Evolutionary conservation across 2,797 vertebrate genomes (phyloP), one percentile per base, ranked within the genome.

Genomic region (Anomalospiza imberbis): DNA sequence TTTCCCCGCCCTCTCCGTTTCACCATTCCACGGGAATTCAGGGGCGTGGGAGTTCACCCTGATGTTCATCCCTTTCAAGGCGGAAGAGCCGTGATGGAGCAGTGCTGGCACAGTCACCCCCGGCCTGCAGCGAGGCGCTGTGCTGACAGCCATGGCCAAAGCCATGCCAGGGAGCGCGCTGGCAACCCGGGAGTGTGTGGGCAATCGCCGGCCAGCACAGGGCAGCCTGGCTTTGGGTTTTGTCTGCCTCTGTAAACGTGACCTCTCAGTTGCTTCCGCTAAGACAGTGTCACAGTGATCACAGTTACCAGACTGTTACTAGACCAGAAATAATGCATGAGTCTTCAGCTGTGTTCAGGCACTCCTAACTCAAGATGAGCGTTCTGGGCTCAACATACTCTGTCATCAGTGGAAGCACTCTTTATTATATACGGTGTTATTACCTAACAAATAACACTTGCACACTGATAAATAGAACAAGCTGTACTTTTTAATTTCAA

Each of bases 111-210:
- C 9, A 2, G 47, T 29, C 28, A 16, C 2, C 14, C 5, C 45
- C 9, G 44, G 53, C 18, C 53, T 1, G 14, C 1, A 6, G 38
- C 6, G 16, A 26, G 25, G 57, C 4, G 0, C 10, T 19, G 6
- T 18, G 57, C 42, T 3, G 4, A 25, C 15, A 12, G 19, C 15
- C 16, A 2, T 0, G 7, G 53, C 22, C 36, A 28, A 32, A 84
- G 6, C 26, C 13, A 1, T 1, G 9, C 40, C 9, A 5, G 57
- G 36, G 17, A 34, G 68, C 4, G 0, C 13, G 55, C 55, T 51
- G 58, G 34, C 34, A 54, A 2, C 17, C n/a, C 29, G 45, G 26
- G 19, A 53, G 21, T 10, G 21, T 10, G 21, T 2, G 1, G 71
- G 19, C n/a, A 31, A 2, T 13, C 0, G 1, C 1, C 3, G 25